Conservation (phyloP, 2,113 vertebrate species). For the Callithrix jacchus region DNA sequence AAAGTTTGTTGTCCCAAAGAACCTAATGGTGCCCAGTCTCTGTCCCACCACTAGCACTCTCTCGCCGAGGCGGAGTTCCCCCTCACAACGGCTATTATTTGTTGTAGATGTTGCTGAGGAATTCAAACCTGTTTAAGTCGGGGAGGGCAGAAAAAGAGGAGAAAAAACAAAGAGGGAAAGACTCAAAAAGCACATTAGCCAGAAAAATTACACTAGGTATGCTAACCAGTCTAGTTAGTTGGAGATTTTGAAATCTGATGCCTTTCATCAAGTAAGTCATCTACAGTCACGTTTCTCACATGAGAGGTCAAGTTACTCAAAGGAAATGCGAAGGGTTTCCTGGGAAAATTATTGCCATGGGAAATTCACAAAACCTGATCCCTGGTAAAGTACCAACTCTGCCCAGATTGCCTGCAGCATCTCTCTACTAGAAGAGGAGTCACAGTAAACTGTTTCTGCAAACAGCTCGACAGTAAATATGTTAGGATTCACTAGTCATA, state of each 20-base stretch:
- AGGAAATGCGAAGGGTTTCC: not conserved
- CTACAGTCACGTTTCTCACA: not conserved
- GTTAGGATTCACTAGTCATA: not conserved
- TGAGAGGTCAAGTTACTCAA: not conserved
- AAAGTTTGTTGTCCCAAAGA: slow-evolving; percentile 94
- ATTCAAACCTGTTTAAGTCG: slow-evolving; percentile 70
- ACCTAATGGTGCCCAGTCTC: slow-evolving; percentile 92
- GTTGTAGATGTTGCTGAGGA: slow-evolving; percentile 82
- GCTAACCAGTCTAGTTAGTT: not conserved
- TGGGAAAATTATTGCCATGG: not conserved
- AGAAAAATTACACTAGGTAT: not conserved
- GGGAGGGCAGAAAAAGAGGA: not conserved
- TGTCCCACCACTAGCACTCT: slow-evolving; percentile 96
- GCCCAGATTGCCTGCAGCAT: not conserved
- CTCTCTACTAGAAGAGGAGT: not conserved
- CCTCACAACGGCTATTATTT: slow-evolving; percentile 78
- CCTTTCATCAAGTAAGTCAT: not conserved
- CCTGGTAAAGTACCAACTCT: not conserved
- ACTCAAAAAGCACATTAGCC: slow-evolving; percentile 7
- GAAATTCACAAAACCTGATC: not conserved
- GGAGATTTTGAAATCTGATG: not conserved
- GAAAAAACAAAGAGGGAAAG: slow-evolving; percentile 30
- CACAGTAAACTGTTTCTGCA: not conserved
- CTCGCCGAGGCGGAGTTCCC: slow-evolving; percentile 90
- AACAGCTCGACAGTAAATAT: fast-evolving